A percentile compares a stretch with the other conserved stretches of the same genome.
Conservation (phyloP, 64 coral and sea anemone genomes). For the Stichodactyla helianthus region DNA sequence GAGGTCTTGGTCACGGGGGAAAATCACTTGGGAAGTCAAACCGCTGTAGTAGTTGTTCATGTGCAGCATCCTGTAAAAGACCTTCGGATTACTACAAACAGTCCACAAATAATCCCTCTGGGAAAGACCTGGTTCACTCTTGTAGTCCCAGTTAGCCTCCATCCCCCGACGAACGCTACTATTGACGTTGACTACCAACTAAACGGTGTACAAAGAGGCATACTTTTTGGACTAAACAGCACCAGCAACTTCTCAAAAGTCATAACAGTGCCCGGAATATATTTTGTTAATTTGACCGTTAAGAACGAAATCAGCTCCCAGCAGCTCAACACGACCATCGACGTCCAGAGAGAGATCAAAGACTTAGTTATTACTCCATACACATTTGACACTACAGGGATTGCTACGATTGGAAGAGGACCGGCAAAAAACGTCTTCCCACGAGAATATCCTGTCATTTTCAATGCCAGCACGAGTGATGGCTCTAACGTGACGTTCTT, state of each 20-base stretch:
- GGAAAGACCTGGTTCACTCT: conserved; percentile 41
- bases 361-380: conserved; percentile 9
- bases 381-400: conserved; percentile 32
- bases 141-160: neutral
- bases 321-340: conserved; percentile 15
- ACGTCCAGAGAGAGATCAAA: conserved; percentile 68
- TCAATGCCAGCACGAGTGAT: conserved; percentile 35
- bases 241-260: conserved; percentile 6
- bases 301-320: conserved; percentile 36
- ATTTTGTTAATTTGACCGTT: conserved; percentile 37
- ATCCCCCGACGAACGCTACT: conserved; percentile 62
- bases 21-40: conserved; percentile 37
- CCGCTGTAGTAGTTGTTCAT: neutral
- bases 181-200: conserved; percentile 51
- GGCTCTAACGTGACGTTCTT: conserved; percentile 54
- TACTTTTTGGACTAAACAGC: conserved; percentile 6
- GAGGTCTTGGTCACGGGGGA: conserved; percentile 9
- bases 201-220: neutral
- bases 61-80: conserved; percentile 51
- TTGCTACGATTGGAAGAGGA: conserved; percentile 38
- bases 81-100: conserved; percentile 31
- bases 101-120: conserved; percentile 54
- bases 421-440: conserved; percentile 42
- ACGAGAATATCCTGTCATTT: conserved; percentile 22
- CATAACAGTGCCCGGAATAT: conserved; percentile 29